phyloP scores from a whole-genome alignment of 2,113 vertebrate species.

The Cyrtonyx montezumae region DNA sequence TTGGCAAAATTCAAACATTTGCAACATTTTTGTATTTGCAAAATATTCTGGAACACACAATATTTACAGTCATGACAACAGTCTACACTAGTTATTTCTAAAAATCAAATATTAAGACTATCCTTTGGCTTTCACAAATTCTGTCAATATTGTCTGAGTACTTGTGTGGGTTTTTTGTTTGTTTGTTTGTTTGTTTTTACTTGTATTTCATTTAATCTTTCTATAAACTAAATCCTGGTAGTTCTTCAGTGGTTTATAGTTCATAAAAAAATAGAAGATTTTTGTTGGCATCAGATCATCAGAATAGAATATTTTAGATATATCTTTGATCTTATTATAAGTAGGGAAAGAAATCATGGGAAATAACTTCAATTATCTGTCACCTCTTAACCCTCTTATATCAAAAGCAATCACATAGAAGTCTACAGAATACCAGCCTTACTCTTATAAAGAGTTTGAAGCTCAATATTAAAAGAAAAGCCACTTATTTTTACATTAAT shows the following conservation, averaged over 20 bases:
- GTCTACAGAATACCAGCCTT: not conserved
- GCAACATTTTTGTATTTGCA: not conserved
- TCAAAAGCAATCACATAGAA: not conserved
- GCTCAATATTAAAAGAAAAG: not conserved
- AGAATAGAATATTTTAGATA: not conserved
- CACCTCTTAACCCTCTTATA: not conserved
- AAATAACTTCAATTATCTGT: not conserved
- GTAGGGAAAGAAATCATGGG: not conserved
- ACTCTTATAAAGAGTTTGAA: not conserved
- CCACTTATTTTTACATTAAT: rapidly evolving
- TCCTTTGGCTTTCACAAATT: not conserved
- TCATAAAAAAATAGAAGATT: not conserved
- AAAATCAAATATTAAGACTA: not conserved
- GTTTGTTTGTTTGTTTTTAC: not conserved
- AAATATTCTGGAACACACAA: not conserved
- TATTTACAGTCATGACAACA: not conserved
- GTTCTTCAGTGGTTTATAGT: not conserved
- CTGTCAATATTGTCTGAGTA: not conserved
- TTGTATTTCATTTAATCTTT: not conserved
- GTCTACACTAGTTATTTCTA: not conserved
- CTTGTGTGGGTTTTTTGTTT: no score
- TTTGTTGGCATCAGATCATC: not conserved
- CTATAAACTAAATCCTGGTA: not conserved
- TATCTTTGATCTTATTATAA: not conserved
- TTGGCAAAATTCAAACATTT: not conserved